Percentiles rank a stretch among this genome's conserved stretches.
phyloP scores from a whole-genome alignment of 2,888 invertebrate species.

The Spodoptera exigua region DNA sequence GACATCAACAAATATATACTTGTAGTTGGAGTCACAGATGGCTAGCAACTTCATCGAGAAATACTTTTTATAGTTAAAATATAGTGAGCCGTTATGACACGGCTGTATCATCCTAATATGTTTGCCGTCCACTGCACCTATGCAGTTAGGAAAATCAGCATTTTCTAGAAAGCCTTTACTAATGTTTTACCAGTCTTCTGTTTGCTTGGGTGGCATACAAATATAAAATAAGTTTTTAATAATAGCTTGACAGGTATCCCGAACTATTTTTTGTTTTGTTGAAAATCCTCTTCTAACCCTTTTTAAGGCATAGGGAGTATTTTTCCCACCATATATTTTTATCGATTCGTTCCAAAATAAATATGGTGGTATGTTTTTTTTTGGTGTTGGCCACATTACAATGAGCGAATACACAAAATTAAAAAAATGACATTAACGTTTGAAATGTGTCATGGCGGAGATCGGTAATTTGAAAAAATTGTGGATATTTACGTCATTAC shows the following conservation, averaged over 20 bases:
- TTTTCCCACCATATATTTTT: too few species aligned
- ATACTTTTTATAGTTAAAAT: too few species aligned
- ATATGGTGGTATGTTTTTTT: too few species aligned
- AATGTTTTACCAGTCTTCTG: constrained; percentile 40
- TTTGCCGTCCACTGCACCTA: constrained; percentile 21
- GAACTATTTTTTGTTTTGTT: constrained; percentile 40
- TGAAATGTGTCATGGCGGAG: constrained; percentile 19
- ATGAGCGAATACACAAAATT: too few species aligned
- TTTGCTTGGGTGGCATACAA: constrained; percentile 50
- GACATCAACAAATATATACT: constrained; percentile 45
- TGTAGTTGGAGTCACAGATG: constrained; percentile 47
- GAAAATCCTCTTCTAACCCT: constrained; percentile 31
- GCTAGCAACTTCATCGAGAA: constrained; percentile 47
- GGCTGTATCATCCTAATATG: constrained; percentile 43
- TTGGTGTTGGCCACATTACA: too few species aligned
- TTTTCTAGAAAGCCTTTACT: constrained; percentile 39
- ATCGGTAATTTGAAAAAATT: constrained; percentile 17
- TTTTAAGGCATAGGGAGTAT: too few species aligned
- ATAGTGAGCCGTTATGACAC: constrained; percentile 42
- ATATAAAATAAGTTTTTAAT: constrained; percentile 45
- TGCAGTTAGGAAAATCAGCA: constrained; percentile 34
- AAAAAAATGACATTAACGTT: constrained; percentile 22
- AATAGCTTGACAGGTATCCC: constrained; percentile 40
- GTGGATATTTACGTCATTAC: constrained; percentile 14
- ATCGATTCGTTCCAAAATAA: too few species aligned